Evolutionary conservation across 2,888 invertebrate genomes (phyloP), one percentile per base, ranked within the genome.

Genomic region (Amorpha juglandis): DNA sequence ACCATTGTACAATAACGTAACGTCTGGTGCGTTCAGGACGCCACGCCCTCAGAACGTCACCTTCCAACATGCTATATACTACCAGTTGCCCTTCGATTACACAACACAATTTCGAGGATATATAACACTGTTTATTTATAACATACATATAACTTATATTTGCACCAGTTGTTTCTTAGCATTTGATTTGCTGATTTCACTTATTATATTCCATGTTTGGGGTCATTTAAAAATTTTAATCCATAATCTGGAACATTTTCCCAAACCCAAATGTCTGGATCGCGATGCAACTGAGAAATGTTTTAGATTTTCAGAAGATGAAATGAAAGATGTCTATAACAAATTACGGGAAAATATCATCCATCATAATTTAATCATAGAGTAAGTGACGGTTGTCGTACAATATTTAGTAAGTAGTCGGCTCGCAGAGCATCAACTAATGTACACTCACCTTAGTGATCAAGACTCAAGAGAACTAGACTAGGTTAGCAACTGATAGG

Each of bases 141-240:
- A 76, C 63, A 70, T 74, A 70, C 73, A 63, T 69, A 68, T 69
- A 12, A 14, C 71, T 33, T 66, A 48, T 6, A 0, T 73, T 0
- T 66, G 64, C 2, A 53, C 71, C 11, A 64, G 33, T 8, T 69
- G 63, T 68, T 69, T 72, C 33, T 70, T 71, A 3, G 70, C 69
- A 38, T 71, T 73, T 3, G 75, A 77, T 62, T 66, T 74, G 0
- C 64, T 73, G 38, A 19, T 77, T 1, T 70, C 71, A 4, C 6
- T 77, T 2, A 70, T 77, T 67, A 70, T 77, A 11, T 76, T 77
- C 6, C 67, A 77, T 35, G 0, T 74, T 14, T 76, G 76, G 72
- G 77, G 77, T 6, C 74, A 77, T 69, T 70, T 76, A 12, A 77
- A 74, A 21, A 74, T 77, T 27, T 67, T 77, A 8, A 53, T 73